Evolutionary conservation across 2,888 invertebrate species (phyloP), one percentile per base, ranked within the genome.

Genomic region (Lithophane semibrunnea): DNA sequence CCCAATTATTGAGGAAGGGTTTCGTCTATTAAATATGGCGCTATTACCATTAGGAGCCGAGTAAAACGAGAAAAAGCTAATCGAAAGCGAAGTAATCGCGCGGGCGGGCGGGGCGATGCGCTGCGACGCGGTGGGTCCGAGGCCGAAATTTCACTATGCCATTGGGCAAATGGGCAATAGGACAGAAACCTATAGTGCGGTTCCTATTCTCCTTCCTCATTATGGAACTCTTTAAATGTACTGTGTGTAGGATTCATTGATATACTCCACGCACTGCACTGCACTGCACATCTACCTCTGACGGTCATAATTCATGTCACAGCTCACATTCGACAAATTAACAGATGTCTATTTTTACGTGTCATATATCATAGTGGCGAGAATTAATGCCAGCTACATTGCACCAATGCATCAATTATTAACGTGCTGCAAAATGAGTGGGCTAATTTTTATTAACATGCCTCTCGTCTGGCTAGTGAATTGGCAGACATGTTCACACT

Each of bases 341-440:
- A 86, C 79, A 79, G 77, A 79, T 80, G 77, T 87, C 88, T 88
- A 86, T 88, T 86, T 88, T 84, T 79, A 87, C 73, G 82, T 79
- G 79, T 72, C 75, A 64, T 80, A 86, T 86, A 86, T 85, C 86
- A 86, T 84, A 82, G 79, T 70, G 72, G 60, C 29, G 49, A 73
- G 74, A 88, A 87, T 86, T 80, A 79, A 82, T 73, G 77, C 78
- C 69, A 84, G 74, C 79, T 60, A 77, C 85, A 85, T 73, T 75
- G 78, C 83, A 87, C 68, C 73, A 73, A 70, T 86, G 88, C 87
- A 88, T 75, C 79, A 87, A 88, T 88, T 87, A 88, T 88, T 87
- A 88, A 73, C 67, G 60, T 47, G 44, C 37, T 60, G 73, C 80
- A 80, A 74, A 84, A 84, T 81, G 85, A 80, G 73, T 83, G 79